phyloP scores from a whole-genome alignment of 2,797 vertebrate species.

The Gambelia wislizenii region DNA sequence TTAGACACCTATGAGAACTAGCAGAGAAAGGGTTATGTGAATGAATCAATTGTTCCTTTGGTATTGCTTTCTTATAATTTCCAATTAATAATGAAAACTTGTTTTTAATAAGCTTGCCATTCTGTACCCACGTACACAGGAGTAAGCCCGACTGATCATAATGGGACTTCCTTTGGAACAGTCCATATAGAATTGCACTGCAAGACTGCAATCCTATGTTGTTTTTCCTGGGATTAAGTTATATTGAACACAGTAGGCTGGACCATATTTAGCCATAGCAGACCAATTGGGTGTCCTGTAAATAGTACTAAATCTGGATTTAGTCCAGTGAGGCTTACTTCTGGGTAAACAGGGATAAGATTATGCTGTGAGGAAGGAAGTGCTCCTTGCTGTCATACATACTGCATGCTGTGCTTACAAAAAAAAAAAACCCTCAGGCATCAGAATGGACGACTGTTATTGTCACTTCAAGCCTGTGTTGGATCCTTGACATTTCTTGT shows the following conservation, averaged over 20 bases:
- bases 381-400: conserved; percentile 32
- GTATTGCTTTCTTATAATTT: conserved; percentile 47
- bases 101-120: background rate
- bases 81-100: conserved; percentile 31
- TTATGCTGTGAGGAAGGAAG: conserved; percentile 33
- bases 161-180: background rate
- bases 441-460: conserved; percentile 34
- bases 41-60: conserved; percentile 50
- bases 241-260: background rate
- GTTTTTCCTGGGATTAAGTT: conserved; percentile 4
- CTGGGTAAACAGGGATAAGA: background rate
- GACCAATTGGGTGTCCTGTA: background rate
- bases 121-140: background rate
- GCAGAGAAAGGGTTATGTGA: conserved; percentile 54
- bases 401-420: conserved; percentile 40
- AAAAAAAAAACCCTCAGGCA: conserved; percentile 20
- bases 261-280: background rate
- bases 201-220: background rate
- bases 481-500: conserved; percentile 46
- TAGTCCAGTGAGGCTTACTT: background rate
- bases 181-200: background rate
- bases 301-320: background rate
- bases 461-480: conserved; percentile 4
- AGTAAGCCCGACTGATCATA: background rate
- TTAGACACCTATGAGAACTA: conserved; percentile 57